Conservation (phyloP, 2,113 vertebrate species). For the Neodontobutis hainanensis region DNA sequence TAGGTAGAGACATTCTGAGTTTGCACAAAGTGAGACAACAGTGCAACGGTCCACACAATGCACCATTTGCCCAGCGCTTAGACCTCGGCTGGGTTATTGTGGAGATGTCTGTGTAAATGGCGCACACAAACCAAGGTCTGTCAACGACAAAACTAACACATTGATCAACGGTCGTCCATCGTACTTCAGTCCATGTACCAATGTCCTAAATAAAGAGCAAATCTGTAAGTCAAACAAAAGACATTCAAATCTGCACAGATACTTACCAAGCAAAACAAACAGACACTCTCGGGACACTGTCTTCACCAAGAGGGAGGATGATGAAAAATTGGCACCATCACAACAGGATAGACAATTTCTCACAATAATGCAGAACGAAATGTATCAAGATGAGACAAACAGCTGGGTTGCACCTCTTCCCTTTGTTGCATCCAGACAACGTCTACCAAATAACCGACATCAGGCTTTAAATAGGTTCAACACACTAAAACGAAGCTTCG, state of each 20-base stretch:
- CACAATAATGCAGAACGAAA: neutral
- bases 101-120: neutral
- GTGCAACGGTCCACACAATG: neutral
- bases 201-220: neutral
- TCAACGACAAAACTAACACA: neutral
- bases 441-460: neutral
- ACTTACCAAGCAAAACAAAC: too few relatives aligned
- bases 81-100: neutral
- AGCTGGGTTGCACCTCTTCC: constrained; percentile 1
- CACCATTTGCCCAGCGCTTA: neutral
- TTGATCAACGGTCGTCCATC: neutral
- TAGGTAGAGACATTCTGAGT: neutral
- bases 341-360: constrained; percentile 1
- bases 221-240: neutral
- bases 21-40: neutral
- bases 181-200: neutral
- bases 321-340: neutral
- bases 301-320: neutral
- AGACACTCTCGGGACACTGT: too few relatives aligned
- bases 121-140: neutral
- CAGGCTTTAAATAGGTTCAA: neutral
- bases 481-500: neutral
- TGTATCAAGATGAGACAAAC: constrained; percentile 1
- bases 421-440: neutral
- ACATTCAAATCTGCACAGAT: too few relatives aligned